phyloP scores from a whole-genome alignment of 2,888 invertebrate genomes.

The Caradrina kadenii region DNA sequence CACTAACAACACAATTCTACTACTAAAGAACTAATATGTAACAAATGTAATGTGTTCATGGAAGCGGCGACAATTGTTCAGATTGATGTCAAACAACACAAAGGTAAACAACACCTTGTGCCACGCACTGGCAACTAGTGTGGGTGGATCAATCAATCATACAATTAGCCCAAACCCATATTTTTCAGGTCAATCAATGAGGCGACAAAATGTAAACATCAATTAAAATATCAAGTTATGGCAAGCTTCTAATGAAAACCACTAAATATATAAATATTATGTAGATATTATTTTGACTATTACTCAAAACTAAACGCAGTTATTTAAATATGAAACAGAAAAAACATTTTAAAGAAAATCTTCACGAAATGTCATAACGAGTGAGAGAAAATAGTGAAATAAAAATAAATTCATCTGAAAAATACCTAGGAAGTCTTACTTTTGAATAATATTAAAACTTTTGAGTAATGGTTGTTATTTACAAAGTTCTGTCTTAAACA shows the following conservation, averaged over 20 bases:
- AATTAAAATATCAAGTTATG: conserved; percentile 62
- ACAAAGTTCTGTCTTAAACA: conserved; percentile 27
- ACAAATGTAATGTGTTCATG: conserved; percentile 65
- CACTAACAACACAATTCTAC: background rate
- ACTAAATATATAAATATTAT: conserved; percentile 22
- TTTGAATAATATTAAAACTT: conserved; percentile 37
- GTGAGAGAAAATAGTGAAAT: conserved; percentile 17
- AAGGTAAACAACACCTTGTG: conserved; percentile 63
- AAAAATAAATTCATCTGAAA: conserved; percentile 41
- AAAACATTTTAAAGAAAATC: conserved; percentile 13
- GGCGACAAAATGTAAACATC: conserved; percentile 60
- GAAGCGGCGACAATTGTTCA: conserved; percentile 67
- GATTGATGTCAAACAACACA: conserved; percentile 72
- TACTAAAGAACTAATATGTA: conserved; percentile 54
- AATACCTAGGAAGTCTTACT: conserved; percentile 29
- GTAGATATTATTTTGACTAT: conserved; percentile 15
- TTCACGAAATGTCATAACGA: conserved; percentile 41
- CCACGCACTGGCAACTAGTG: conserved; percentile 36
- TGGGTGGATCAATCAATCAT: conserved; percentile 55
- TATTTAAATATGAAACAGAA: conserved; percentile 9
- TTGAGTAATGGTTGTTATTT: conserved; percentile 49
- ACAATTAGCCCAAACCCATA: conserved; percentile 60
- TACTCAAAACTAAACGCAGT: conserved; percentile 10
- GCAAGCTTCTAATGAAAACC: conserved; percentile 27
- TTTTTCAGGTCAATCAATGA: conserved; percentile 41